Evolutionary conservation across 1,140 invertebrate genomes (phyloP).

Genomic region (Dufourea novaeangliae): DNA sequence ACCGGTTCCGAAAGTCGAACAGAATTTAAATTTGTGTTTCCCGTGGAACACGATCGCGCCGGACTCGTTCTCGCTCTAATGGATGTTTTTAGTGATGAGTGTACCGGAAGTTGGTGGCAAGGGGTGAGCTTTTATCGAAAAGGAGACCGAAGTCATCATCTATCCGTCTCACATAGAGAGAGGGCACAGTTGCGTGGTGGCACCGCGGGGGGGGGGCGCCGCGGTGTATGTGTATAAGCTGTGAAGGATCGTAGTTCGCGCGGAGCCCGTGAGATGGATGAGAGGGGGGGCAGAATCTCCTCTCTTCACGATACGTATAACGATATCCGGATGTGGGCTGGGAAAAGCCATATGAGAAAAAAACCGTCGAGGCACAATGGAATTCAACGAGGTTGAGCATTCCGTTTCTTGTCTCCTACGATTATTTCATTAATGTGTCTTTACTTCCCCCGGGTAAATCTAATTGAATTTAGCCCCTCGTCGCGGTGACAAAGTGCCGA

Average conservation of each 20-base stretch:
- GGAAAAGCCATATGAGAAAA: slow-evolving; percentile 28
- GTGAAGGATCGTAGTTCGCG: slow-evolving; percentile 29
- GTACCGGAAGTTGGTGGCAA: slow-evolving; percentile 30
- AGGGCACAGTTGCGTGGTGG: too few species aligned
- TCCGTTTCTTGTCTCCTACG: slow-evolving; percentile 47
- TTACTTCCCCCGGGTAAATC: slow-evolving; percentile 12
- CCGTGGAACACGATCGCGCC: slow-evolving; percentile 1
- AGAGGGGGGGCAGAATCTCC: slow-evolving; percentile 40
- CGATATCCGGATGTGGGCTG: slow-evolving; percentile 52
- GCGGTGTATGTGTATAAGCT: not conserved
- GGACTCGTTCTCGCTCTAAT: not conserved
- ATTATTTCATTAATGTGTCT: slow-evolving; percentile 43
- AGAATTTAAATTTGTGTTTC: slow-evolving; percentile 12
- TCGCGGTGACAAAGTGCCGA: not conserved
- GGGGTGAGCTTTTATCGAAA: slow-evolving; percentile 38
- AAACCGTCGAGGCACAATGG: slow-evolving; percentile 35
- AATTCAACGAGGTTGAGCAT: slow-evolving; percentile 49
- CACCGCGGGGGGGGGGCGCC: too few species aligned
- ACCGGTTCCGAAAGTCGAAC: not conserved
- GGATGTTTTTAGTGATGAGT: slow-evolving; percentile 27
- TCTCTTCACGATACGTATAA: slow-evolving; percentile 23
- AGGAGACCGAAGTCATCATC: slow-evolving; percentile 32
- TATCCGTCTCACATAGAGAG: slow-evolving; percentile 25
- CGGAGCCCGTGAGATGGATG: slow-evolving; percentile 1
- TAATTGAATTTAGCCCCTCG: not conserved